Percentiles rank a stretch among this genome's conserved stretches.
Evolutionary conservation across 2,113 vertebrate genomes (phyloP).

Genomic region (Oriolus oriolus): DNA sequence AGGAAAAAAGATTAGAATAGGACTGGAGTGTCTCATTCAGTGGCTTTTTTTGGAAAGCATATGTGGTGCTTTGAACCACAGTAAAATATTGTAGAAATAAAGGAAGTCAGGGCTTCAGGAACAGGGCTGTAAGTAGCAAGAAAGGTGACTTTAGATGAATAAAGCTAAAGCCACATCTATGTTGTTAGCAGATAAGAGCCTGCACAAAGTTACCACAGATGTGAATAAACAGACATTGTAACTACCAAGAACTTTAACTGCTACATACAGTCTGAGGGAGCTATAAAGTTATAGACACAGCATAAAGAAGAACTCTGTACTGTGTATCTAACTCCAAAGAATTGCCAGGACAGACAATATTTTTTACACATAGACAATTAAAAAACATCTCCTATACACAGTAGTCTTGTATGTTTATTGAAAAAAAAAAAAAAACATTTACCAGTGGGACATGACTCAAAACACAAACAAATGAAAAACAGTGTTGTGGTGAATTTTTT

Average conservation of each 20-base stretch:
- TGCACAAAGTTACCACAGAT: neutral
- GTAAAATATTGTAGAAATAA: neutral
- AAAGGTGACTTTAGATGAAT: neutral
- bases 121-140: neutral
- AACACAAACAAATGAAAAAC: neutral
- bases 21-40: neutral
- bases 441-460: neutral
- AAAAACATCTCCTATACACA: neutral
- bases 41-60: neutral
- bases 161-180: neutral
- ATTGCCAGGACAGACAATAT: neutral
- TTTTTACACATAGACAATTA: neutral
- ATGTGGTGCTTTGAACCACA: neutral
- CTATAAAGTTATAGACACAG: neutral
- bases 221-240: neutral
- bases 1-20: neutral
- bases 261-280: neutral
- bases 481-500: neutral
- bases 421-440: neutral
- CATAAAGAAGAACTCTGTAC: neutral
- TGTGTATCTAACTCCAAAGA: neutral
- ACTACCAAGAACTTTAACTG: neutral
- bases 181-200: neutral
- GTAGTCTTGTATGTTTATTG: neutral
- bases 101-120: neutral